Conservation (phyloP, 2,888 invertebrate genomes). For the Choreutis nemorana region DNA sequence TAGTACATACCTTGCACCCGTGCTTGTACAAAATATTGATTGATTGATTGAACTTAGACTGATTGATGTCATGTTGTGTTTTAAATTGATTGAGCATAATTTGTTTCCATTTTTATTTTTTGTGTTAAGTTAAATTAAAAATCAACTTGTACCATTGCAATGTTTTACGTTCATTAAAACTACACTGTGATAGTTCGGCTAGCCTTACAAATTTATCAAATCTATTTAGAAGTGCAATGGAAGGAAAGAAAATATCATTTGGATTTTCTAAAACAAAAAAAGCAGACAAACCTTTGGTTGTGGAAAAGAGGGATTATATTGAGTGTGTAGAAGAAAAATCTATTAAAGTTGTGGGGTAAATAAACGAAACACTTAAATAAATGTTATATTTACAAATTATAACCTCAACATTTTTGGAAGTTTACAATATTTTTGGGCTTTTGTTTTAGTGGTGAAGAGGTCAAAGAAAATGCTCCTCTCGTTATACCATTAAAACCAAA, state of each 20-base stretch:
- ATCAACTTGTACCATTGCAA: too few species aligned
- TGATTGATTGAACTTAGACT: too few species aligned
- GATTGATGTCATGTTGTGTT: too few species aligned
- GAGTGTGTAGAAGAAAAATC: constrained; percentile 80
- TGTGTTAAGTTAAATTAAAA: too few species aligned
- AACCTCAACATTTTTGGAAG: background rate
- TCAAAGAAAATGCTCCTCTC: constrained; percentile 62
- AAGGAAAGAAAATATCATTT: constrained; percentile 81
- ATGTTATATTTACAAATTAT: background rate
- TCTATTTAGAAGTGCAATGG: constrained; percentile 43
- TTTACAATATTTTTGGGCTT: constrained; percentile 6
- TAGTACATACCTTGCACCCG: too few species aligned
- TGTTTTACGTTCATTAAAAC: too few species aligned
- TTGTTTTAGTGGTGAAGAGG: constrained; percentile 56
- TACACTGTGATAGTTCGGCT: too few species aligned
- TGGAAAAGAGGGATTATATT: constrained; percentile 72
- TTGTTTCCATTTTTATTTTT: too few species aligned
- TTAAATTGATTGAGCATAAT: too few species aligned
- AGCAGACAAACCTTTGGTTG: constrained; percentile 34
- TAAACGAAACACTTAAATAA: background rate
- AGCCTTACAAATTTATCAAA: background rate
- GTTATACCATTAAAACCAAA: constrained; percentile 73
- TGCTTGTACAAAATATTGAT: too few species aligned
- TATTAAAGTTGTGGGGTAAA: constrained; percentile 79
- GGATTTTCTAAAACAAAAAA: constrained; percentile 76